Evolutionary conservation across 2,113 vertebrate species (phyloP).

Genomic region (Empidonax alnorum): DNA sequence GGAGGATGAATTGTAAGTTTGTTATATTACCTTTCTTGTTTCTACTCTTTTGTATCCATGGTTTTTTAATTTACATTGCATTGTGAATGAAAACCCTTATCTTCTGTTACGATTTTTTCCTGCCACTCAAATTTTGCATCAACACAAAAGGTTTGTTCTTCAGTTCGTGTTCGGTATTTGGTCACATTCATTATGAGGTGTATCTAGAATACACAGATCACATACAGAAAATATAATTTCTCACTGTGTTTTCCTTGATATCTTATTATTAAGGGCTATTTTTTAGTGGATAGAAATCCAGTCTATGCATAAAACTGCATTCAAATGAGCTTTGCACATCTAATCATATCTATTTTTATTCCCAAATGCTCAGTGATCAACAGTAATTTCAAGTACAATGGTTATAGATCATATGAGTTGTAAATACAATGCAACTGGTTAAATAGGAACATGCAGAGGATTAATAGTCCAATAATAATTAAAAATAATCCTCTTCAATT

Average conservation of each 20-base stretch:
- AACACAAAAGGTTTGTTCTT: conserved; percentile 63
- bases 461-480: conserved; percentile 47
- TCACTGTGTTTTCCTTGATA: conserved; percentile 33
- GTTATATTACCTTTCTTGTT: conserved; percentile 61
- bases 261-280: conserved; percentile 42
- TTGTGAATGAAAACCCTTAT: conserved; percentile 63
- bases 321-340: conserved; percentile 50
- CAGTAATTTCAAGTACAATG: conserved; percentile 28
- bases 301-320: conserved; percentile 29
- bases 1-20: conserved; percentile 46
- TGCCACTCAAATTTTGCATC: conserved; percentile 65
- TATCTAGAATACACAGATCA: conserved; percentile 47
- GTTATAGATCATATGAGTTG: neutral
- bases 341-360: conserved; percentile 45
- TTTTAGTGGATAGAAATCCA: conserved; percentile 34
- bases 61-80: conserved; percentile 65
- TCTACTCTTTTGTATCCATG: conserved; percentile 58
- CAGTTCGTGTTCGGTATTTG: conserved; percentile 62
- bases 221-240: conserved; percentile 47
- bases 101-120: conserved; percentile 58
- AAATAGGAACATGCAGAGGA: conserved; percentile 12
- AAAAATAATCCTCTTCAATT: conserved; percentile 50
- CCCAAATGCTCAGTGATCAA: conserved; percentile 20
- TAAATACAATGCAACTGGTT: neutral
- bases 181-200: conserved; percentile 47